These are phyloP conservation scores for Lontra canadensis DNA, from an alignment of 2,113 vertebrate genomes.

Conservation along the genomic window DNA sequence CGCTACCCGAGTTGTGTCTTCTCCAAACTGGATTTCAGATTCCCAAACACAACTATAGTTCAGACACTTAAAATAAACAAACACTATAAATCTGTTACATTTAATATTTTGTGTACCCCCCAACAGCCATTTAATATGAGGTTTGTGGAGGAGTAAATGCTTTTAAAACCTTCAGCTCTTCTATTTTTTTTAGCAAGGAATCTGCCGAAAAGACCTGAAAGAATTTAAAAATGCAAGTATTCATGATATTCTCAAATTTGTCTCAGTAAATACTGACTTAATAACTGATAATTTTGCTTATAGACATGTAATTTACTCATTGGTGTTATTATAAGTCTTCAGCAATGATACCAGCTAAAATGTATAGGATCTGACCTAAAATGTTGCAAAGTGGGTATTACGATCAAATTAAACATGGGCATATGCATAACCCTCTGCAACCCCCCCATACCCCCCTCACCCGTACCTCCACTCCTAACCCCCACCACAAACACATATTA, in stretches of 20 bases:
- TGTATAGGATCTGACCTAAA: background rate
- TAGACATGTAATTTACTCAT: background rate
- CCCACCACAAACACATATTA: background rate
- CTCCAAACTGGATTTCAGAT: constrained; percentile 51
- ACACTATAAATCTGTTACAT: background rate
- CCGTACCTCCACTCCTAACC: fast-evolving
- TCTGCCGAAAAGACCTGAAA: background rate
- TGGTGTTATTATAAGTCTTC: background rate
- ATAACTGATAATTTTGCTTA: constrained; percentile 30
- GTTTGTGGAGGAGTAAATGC: constrained; percentile 32
- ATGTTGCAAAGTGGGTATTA: background rate
- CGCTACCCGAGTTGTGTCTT: constrained; percentile 7
- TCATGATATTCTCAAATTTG: background rate
- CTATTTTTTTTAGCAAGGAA: constrained; percentile 11
- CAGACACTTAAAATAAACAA: constrained; percentile 45
- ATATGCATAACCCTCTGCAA: background rate
- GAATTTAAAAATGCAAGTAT: background rate
- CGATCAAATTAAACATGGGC: background rate
- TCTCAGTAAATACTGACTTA: background rate
- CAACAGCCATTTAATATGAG: background rate
- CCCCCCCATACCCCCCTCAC: no score
- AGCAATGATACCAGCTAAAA: background rate
- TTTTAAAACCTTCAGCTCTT: background rate
- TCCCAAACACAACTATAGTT: constrained; percentile 16
- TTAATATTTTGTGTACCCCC: background rate